Evolutionary conservation across 2,888 invertebrate species (phyloP).

Genomic region (Entomobrya proxima): DNA sequence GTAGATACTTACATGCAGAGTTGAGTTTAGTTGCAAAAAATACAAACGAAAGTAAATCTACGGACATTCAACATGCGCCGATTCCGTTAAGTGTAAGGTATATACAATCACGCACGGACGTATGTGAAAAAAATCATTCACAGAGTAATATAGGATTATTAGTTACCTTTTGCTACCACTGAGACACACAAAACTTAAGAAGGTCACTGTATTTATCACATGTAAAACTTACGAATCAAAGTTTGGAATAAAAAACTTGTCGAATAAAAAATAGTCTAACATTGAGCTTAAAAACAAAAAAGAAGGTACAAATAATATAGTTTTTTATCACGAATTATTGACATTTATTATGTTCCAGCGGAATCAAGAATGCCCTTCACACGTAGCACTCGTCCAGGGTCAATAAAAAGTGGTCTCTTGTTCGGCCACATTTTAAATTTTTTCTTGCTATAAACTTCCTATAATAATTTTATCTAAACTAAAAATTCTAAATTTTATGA

Average conservation of each 20-base stretch:
- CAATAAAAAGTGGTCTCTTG: not conserved
- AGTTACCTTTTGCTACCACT: not conserved
- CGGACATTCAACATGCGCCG: too few species aligned
- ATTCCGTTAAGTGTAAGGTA: too few species aligned
- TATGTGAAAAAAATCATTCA: too few species aligned
- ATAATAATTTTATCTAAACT: too few species aligned
- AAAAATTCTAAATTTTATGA: too few species aligned
- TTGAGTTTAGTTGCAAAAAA: too few species aligned
- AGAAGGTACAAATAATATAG: too few species aligned
- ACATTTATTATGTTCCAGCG: slow-evolving; percentile 1
- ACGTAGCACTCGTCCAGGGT: not conserved
- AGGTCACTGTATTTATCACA: not conserved
- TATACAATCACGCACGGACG: too few species aligned
- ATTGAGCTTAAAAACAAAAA: slow-evolving; percentile 6
- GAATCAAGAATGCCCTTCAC: not conserved
- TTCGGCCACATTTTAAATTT: not conserved
- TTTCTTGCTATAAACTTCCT: not conserved
- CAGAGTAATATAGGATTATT: too few species aligned
- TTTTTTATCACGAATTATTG: not conserved
- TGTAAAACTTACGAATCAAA: not conserved
- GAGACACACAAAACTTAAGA: not conserved
- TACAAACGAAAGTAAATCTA: too few species aligned
- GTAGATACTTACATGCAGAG: too few species aligned
- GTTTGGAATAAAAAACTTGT: not conserved
- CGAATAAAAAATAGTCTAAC: not conserved